Conservation (phyloP, 2,888 invertebrate species). For the Melolontha melolontha region DNA sequence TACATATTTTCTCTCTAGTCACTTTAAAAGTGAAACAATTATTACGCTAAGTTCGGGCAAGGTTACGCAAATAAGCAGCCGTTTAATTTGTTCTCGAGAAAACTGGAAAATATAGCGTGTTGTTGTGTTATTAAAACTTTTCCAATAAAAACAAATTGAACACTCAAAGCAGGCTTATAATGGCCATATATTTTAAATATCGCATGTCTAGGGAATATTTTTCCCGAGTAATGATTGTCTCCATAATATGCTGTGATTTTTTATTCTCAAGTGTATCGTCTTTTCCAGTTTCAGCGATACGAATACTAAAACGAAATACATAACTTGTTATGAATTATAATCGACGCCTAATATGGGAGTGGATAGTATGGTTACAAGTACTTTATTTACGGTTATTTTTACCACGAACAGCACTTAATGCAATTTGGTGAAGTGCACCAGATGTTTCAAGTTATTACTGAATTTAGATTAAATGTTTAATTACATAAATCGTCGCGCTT, state of each 20-base stretch:
- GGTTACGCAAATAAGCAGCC: slow-evolving; percentile 14
- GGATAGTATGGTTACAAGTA: slow-evolving; percentile 22
- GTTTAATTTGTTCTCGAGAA: slow-evolving; percentile 16
- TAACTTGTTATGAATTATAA: slow-evolving; percentile 16
- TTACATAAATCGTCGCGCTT: slow-evolving; percentile 16
- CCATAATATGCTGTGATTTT: slow-evolving; percentile 7
- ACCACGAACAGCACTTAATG: slow-evolving; percentile 24
- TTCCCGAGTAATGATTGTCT: slow-evolving; percentile 10
- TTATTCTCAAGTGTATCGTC: slow-evolving; percentile 6
- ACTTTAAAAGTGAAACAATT: slow-evolving; percentile 18
- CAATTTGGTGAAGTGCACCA: slow-evolving; percentile 26
- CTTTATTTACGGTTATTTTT: slow-evolving; percentile 29
- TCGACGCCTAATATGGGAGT: slow-evolving; percentile 18
- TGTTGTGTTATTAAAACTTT: slow-evolving; percentile 28
- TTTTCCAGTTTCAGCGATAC: background rate
- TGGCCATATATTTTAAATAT: slow-evolving; percentile 26
- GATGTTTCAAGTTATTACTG: slow-evolving; percentile 27
- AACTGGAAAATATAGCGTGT: slow-evolving; percentile 11
- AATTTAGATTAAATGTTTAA: slow-evolving; percentile 24
- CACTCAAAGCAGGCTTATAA: slow-evolving; percentile 2
- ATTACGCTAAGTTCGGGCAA: slow-evolving; percentile 2
- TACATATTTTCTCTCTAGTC: slow-evolving; percentile 3
- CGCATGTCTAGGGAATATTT: slow-evolving; percentile 14
- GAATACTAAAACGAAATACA: background rate
- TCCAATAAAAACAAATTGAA: slow-evolving; percentile 30